Conservation (phyloP, 2,888 invertebrate genomes). For the Leptinotarsa juncta region DNA sequence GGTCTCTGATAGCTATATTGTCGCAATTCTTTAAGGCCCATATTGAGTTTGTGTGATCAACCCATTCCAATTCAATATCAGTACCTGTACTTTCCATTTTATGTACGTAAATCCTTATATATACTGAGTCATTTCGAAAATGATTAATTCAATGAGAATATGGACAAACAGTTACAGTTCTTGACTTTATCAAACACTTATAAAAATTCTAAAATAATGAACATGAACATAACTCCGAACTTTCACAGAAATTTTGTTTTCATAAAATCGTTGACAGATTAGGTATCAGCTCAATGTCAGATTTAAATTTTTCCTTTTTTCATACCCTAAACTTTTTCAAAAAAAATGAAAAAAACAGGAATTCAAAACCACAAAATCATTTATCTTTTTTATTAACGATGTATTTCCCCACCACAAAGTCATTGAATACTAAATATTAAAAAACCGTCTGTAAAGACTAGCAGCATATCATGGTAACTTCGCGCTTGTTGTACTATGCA, state of each 20-base stretch:
- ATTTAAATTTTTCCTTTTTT: background rate
- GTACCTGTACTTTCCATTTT: slow-evolving; percentile 51
- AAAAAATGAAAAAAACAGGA: too few relatives aligned
- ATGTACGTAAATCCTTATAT: background rate
- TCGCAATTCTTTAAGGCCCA: slow-evolving; percentile 73
- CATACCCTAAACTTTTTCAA: too few relatives aligned
- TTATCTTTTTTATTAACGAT: too few relatives aligned
- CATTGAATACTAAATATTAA: too few relatives aligned
- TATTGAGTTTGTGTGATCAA: slow-evolving; percentile 70
- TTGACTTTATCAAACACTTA: slow-evolving; percentile 20
- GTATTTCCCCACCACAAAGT: too few relatives aligned
- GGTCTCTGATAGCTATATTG: slow-evolving; percentile 68
- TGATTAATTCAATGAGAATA: background rate
- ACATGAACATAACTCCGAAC: slow-evolving; percentile 28
- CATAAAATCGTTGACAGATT: slow-evolving; percentile 25
- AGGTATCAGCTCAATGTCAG: background rate
- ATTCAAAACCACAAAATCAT: background rate
- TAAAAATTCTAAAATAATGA: slow-evolving; percentile 21
- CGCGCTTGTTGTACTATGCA: too few relatives aligned
- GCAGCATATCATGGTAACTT: too few relatives aligned
- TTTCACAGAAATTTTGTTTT: slow-evolving; percentile 38
- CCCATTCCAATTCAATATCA: slow-evolving; percentile 66
- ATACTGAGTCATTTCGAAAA: slow-evolving; percentile 2
- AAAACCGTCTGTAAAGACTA: too few relatives aligned
- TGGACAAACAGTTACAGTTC: slow-evolving; percentile 3